Conservation (phyloP, 2,113 vertebrate genomes). For the Caretta caretta region DNA sequence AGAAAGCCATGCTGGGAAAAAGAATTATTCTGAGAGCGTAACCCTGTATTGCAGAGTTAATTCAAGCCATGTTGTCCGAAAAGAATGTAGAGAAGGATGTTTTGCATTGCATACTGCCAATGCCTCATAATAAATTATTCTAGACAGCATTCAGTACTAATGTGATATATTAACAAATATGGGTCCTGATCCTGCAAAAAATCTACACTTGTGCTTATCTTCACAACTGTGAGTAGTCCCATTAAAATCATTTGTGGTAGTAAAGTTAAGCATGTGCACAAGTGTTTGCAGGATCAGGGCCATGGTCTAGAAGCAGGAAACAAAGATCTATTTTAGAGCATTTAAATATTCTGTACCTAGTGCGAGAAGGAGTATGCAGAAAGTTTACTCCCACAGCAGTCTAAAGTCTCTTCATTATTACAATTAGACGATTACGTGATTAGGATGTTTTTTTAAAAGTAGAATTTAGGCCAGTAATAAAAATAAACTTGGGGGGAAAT, state of each 20-base stretch:
- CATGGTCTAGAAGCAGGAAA: background rate
- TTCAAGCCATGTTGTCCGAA: background rate
- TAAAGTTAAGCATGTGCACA: fast-evolving
- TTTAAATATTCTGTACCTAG: background rate
- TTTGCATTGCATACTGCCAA: background rate
- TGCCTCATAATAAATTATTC: background rate
- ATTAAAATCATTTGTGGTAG: background rate
- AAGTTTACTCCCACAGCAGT: background rate
- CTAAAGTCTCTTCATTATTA: background rate
- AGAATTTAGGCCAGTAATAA: background rate
- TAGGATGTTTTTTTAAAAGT: background rate
- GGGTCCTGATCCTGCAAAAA: background rate
- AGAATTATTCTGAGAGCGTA: background rate
- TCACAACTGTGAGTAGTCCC: background rate
- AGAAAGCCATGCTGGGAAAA: background rate
- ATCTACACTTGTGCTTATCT: background rate
- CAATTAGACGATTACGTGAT: background rate
- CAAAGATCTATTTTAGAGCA: background rate
- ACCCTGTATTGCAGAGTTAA: background rate
- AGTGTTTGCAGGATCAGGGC: background rate
- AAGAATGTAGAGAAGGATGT: background rate
- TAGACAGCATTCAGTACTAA: background rate
- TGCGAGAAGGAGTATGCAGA: background rate
- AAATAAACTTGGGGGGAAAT: background rate
- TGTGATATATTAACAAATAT: background rate